Conservation (phyloP, 2,888 invertebrate genomes). For the Cephus runcator region DNA sequence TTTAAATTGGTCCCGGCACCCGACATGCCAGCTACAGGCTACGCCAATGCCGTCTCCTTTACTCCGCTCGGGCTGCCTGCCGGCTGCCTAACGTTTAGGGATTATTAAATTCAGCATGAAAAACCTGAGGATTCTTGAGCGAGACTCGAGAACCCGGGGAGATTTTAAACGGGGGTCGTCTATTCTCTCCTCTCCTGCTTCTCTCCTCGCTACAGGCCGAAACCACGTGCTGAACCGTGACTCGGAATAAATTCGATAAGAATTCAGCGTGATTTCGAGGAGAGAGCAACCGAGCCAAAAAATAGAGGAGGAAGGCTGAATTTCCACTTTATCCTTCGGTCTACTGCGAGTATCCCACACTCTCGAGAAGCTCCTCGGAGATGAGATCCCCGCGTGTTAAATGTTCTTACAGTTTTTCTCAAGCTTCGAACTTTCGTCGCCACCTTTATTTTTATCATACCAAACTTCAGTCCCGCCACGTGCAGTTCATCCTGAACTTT, state of each 20-base stretch:
- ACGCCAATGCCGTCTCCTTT: conserved; percentile 20
- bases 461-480: background rate
- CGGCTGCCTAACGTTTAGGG: conserved; percentile 29
- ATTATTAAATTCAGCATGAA: conserved; percentile 46
- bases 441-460: background rate
- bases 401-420: background rate
- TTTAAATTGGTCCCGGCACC: conserved; percentile 35
- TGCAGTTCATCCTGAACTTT: background rate
- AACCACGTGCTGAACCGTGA: conserved; percentile 40
- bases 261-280: background rate
- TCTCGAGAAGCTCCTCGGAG: background rate
- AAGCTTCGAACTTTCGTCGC: background rate
- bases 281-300: background rate
- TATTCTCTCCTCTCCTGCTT: background rate
- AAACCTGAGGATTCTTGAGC: conserved; percentile 3
- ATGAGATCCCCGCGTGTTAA: background rate
- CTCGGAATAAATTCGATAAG: conserved; percentile 47
- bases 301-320: background rate
- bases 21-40: conserved; percentile 21
- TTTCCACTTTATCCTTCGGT: background rate
- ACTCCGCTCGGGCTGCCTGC: background rate
- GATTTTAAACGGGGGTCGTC: background rate
- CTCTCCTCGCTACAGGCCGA: background rate
- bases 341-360: background rate
- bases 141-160: conserved; percentile 5